Conservation (phyloP, 64 coral and sea anemone genomes). For the Dendronephthya gigantea region DNA sequence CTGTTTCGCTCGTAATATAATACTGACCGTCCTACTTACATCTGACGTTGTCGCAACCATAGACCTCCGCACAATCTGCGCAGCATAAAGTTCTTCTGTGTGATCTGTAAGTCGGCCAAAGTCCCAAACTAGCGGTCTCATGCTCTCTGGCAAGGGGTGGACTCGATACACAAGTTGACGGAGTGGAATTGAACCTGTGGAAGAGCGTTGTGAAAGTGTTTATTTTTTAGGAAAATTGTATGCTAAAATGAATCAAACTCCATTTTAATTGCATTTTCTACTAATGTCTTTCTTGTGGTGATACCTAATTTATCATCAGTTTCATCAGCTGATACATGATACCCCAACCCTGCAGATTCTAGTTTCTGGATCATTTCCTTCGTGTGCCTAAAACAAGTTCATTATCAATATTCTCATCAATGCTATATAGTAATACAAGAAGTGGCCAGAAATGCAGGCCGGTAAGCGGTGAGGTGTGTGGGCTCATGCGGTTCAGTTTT, state of each 20-base stretch:
- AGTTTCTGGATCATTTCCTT: slow-evolving; percentile 83
- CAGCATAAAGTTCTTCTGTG: slow-evolving; percentile 50
- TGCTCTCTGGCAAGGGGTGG: slow-evolving; percentile 56
- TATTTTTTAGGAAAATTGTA: too few relatives aligned
- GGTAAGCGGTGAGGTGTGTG: too few relatives aligned
- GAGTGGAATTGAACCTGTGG: slow-evolving; percentile 50
- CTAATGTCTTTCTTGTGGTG: too few relatives aligned
- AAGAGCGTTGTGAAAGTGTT: too few relatives aligned
- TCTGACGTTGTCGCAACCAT: neutral
- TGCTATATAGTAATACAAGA: too few relatives aligned
- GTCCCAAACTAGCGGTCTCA: slow-evolving; percentile 68
- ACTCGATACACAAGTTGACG: slow-evolving; percentile 73
- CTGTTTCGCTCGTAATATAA: too few relatives aligned
- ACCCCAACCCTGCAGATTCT: slow-evolving; percentile 84
- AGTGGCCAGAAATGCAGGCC: too few relatives aligned
- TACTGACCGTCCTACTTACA: neutral
- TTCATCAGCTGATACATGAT: slow-evolving; percentile 64
- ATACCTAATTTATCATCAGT: slow-evolving; percentile 76
- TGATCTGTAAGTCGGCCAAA: slow-evolving; percentile 62
- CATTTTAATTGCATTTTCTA: too few relatives aligned
- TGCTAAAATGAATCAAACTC: too few relatives aligned
- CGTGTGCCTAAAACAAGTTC: slow-evolving; percentile 66
- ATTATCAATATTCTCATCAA: too few relatives aligned
- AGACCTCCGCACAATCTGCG: slow-evolving; percentile 49
- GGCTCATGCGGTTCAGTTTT: too few relatives aligned